A percentile compares a stretch with the other conserved stretches of the same genome.
phyloP scores from a whole-genome alignment of 2,888 invertebrate species.

The Megastigmus dorsalis region DNA sequence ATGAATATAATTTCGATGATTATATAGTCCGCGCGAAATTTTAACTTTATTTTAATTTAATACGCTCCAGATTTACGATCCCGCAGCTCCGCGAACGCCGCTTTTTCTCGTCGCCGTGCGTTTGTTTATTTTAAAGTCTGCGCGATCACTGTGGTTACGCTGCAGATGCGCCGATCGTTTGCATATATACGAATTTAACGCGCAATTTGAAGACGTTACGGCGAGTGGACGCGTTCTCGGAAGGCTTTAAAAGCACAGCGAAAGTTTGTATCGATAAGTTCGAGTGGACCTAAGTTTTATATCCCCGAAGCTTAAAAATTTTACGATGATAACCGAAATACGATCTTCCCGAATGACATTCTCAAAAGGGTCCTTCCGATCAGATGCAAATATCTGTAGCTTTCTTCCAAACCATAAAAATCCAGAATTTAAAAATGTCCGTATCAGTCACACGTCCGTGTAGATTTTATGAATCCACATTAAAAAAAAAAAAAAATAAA shows the following conservation, averaged over 20 bases:
- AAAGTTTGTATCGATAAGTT: no score
- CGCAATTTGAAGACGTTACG: slow-evolving; percentile 8
- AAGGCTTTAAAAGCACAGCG: neutral
- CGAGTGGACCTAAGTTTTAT: no score
- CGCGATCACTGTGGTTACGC: slow-evolving; percentile 13
- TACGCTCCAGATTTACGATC: slow-evolving; percentile 30
- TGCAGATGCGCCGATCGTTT: neutral
- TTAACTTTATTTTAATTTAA: slow-evolving; percentile 40
- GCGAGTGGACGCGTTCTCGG: neutral
- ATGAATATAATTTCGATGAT: slow-evolving; percentile 42
- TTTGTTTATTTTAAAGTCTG: slow-evolving; percentile 29
- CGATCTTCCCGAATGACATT: no score
- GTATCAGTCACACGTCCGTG: no score
- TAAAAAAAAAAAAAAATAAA: neutral
- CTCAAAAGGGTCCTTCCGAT: no score
- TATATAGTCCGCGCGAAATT: slow-evolving; percentile 26
- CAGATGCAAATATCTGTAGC: no score
- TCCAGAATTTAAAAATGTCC: no score
- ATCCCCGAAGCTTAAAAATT: no score
- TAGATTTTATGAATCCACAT: no score
- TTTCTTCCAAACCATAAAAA: no score
- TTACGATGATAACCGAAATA: no score
- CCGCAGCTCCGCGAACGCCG: no score
- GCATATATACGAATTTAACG: slow-evolving; percentile 16
- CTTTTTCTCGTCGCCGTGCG: neutral